These are phyloP conservation scores for Scomber colias DNA, from an alignment of 2,113 vertebrate species.

Conservation along the genomic window DNA sequence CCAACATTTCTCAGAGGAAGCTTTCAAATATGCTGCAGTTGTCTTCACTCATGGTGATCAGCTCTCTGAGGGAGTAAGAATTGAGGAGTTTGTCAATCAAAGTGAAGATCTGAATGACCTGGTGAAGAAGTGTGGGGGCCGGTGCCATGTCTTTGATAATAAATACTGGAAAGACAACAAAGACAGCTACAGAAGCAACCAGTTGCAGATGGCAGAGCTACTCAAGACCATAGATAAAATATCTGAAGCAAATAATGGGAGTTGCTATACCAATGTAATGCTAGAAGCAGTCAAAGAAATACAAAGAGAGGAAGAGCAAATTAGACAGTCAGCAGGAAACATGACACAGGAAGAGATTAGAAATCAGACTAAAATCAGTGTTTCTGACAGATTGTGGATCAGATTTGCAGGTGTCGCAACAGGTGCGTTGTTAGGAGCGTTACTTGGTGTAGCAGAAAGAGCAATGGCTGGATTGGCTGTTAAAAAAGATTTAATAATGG, in stretches of 20 bases:
- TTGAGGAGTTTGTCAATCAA: background rate
- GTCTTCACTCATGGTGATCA: slow-evolving; percentile 18
- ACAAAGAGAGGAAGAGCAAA: background rate
- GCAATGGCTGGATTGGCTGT: background rate
- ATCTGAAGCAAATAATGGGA: background rate
- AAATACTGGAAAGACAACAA: background rate
- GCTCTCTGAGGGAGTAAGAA: background rate
- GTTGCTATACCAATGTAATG: slow-evolving; percentile 32
- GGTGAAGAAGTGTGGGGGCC: background rate
- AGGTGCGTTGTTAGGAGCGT: background rate
- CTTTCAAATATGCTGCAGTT: slow-evolving; percentile 4
- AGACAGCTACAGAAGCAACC: background rate
- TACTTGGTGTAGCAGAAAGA: background rate
- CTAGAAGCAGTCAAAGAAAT: slow-evolving; percentile 1
- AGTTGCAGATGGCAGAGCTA: background rate
- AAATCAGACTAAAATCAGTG: slow-evolving; percentile 69
- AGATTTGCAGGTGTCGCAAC: background rate
- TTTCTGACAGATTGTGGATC: background rate
- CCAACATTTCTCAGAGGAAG: background rate
- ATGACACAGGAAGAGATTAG: background rate
- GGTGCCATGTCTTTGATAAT: background rate
- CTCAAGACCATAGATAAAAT: slow-evolving; percentile 3
- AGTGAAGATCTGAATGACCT: background rate
- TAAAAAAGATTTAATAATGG: background rate
- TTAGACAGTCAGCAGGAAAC: accelerated